Evolutionary conservation across 2,113 vertebrate species (phyloP), one percentile per base, ranked within the genome.

Genomic region (Zosterops pallidus): DNA sequence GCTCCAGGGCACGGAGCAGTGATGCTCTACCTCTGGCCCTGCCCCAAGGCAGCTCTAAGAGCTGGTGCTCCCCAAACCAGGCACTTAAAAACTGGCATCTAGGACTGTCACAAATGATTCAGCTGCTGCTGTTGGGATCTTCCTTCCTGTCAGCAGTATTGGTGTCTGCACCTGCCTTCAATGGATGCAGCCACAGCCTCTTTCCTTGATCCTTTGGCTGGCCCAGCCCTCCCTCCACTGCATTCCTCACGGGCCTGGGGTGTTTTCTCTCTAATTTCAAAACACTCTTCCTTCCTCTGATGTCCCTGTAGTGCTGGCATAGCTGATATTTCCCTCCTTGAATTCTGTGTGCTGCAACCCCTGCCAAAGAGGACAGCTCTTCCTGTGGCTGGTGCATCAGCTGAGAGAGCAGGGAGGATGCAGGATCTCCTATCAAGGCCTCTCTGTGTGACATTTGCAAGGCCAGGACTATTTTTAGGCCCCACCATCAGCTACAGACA

Each of bases 391-490:
- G 77, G 59, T 39, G 2, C 55, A 22, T 62, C 78, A 56, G 46
- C 82, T 80, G 46, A 59, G 70, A 59, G 93, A 64, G 47, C 59
- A 65, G 57, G 72, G 42, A 93, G 78, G 90, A 83, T 71, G 91
- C 68, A 63, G 60, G 67, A 71, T 94, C 92, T 81, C 2, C 0
- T 95, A 15, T 93, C 94, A 86, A 55, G 76, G 4, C 55, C 60
- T 65, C 83, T 39, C 42, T 52, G 47, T 56, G 42, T 95, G 94
- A 88, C 80, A 86, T 96, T 94, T 96, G 33, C 52, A 59, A 59
- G 35, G 76, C 15, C 49, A 94, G 67, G 85, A 6, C n/a, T 96
- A 94, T 92, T 90, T 94, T 95, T 97, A 90, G 83, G 69, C 15
- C 21, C 14, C 16, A 22, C 28, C 50, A 25, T 55, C 59, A 77